A percentile compares a stretch with the other conserved stretches of the same genome.
These are phyloP conservation scores for Cartodere bifasciata DNA, from an alignment of 2,888 invertebrate genomes.

Conservation along the genomic window DNA sequence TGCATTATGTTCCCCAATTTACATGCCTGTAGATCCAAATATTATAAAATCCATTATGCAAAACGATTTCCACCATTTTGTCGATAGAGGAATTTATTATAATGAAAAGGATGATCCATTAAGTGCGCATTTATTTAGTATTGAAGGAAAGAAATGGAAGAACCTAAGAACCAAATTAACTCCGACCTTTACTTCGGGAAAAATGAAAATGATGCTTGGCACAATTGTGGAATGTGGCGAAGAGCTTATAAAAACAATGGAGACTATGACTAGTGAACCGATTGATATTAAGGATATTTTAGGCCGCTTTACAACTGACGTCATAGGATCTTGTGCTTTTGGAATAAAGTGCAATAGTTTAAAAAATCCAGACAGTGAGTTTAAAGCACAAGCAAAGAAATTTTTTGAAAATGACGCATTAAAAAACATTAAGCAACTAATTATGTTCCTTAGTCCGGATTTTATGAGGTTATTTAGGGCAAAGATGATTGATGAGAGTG, in stretches of 20 bases:
- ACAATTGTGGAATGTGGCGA: constrained; percentile 21
- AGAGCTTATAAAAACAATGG: constrained; percentile 8
- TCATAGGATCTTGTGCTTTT: constrained; percentile 15
- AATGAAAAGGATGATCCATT: constrained; percentile 8
- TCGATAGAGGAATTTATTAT: constrained; percentile 8
- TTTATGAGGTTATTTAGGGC: constrained; percentile 4
- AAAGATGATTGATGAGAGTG: neutral
- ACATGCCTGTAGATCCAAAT: constrained; percentile 7
- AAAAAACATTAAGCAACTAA: constrained; percentile 8
- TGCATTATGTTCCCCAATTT: constrained; percentile 3
- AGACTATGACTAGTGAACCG: constrained; percentile 1
- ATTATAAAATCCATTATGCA: constrained; percentile 8
- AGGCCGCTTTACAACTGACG: constrained; percentile 13
- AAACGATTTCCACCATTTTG: constrained; percentile 10
- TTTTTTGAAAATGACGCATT: constrained; percentile 11
- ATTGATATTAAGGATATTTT: constrained; percentile 8
- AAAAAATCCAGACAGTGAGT: constrained; percentile 12
- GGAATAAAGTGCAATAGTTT: constrained; percentile 14
- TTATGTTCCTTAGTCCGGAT: constrained; percentile 4
- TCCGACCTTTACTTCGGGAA: constrained; percentile 32
- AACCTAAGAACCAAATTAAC: constrained; percentile 27
- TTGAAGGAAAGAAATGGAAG: constrained; percentile 29
- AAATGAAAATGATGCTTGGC: constrained; percentile 29
- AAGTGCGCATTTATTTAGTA: constrained; percentile 9
- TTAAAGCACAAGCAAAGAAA: constrained; percentile 8